Base-by-base conservation (phyloP, 2,113 vertebrate species). In the Embiotoca jacksoni region DNA sequence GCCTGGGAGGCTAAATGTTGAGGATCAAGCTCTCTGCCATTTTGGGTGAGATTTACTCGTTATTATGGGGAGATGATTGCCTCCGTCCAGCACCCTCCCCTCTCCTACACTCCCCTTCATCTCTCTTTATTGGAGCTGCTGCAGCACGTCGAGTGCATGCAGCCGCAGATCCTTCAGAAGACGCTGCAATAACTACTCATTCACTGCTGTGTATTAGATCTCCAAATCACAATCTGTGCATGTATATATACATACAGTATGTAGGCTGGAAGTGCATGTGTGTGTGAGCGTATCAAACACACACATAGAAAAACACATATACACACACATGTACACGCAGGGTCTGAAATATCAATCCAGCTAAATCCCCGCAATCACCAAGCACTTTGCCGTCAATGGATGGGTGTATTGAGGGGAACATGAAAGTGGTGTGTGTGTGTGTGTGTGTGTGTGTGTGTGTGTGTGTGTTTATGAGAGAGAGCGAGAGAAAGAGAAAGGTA, bases 101-200 rank as follows among this genome's bases (percentile, higher is more conserved):
- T 68, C 80, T 60, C 72, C 65, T 81, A 74, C 84, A 10, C 50
- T 69, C 72, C 39, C 46, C 65, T 61, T 84, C 70, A 78, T 59
- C 56, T 56, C 47, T 71, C 65, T 82, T 81, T 37, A 72, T 59
- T 79, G 73, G 60, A 76, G 70, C 75, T 61, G 71, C 52, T 52
- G 69, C 63, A 35, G 70, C 80, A 54, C 30, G 44, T 64, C 10
- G 39, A 90, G 91, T 58, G 82, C 83, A 84, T 80, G 81, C 85
- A 84, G 89, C 86, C 69, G 46, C 64, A 72, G 72, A 84, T 55
- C 70, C 83, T 84, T 89, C 75, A 89, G 47, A 75, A 71, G 61
- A 76, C 2, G 1, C 64, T 52, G 74, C 72, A 72, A 60, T 78
- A 83, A 63, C 50, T 33, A 59, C 33, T 71, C 49, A 78, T 84